Percentiles rank a stretch among this genome's conserved stretches.
These are phyloP conservation scores for Entomyzon cyanotis DNA, from an alignment of 2,113 vertebrate genomes.

Conservation along the genomic window DNA sequence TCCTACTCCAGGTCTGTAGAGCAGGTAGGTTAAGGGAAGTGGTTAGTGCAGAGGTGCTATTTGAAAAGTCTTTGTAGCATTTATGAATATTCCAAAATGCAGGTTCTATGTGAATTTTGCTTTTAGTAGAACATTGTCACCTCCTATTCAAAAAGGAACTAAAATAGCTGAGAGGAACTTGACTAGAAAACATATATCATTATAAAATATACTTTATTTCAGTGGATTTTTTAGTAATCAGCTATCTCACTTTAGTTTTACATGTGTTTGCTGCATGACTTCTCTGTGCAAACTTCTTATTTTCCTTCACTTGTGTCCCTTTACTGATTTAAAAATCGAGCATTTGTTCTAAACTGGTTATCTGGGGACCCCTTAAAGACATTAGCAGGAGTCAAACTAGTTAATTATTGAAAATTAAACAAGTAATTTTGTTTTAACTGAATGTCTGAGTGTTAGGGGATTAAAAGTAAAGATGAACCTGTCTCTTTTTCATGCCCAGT, in stretches of 20 bases:
- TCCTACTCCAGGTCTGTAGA: neutral
- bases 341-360: neutral
- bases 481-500: neutral
- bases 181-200: neutral
- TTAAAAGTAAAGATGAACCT: neutral
- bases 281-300: neutral
- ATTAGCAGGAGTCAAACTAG: neutral
- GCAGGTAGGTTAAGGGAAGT: neutral
- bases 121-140: neutral
- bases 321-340: neutral
- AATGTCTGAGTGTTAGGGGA: neutral
- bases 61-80: neutral
- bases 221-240: neutral
- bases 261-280: neutral
- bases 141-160: neutral
- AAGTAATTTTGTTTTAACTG: neutral
- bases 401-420: neutral
- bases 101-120: neutral
- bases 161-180: neutral
- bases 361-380: neutral
- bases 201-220: neutral
- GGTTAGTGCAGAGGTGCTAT: neutral
- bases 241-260: neutral
- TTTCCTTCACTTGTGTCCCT: neutral
- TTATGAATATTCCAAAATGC: neutral